These are phyloP conservation scores for Hafferia zeledoni DNA, from an alignment of 2,797 vertebrate genomes.

Conservation along the genomic window DNA sequence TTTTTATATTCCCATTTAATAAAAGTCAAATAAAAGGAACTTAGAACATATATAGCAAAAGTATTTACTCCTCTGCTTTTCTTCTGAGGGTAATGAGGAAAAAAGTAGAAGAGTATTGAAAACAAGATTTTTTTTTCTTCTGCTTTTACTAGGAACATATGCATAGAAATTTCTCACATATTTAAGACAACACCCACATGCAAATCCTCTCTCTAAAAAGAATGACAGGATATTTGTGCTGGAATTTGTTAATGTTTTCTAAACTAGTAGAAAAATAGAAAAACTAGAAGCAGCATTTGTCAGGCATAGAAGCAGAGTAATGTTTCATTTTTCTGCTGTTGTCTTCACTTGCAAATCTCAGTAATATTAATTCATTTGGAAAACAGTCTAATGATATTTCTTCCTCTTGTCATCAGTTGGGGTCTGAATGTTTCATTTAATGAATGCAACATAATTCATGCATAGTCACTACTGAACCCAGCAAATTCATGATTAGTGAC, in stretches of 20 bases:
- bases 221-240: background rate
- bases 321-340: background rate
- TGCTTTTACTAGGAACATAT: background rate
- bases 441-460: constrained; percentile 68
- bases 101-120: background rate
- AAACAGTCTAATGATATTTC: background rate
- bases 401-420: background rate
- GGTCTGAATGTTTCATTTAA: constrained; percentile 58
- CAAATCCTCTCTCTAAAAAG: background rate
- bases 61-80: background rate
- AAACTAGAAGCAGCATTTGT: background rate
- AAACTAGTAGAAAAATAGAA: background rate
- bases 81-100: background rate
- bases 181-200: background rate
- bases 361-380: constrained; percentile 1
- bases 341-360: background rate
- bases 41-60: background rate
- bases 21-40: background rate
- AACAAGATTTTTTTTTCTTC: background rate
- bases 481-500: constrained; percentile 74
- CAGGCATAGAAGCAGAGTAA: background rate
- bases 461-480: constrained; percentile 73
- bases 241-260: background rate
- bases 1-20: background rate
- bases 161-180: background rate